Conservation (phyloP, 2,113 vertebrate genomes). For the Oriolus oriolus region DNA sequence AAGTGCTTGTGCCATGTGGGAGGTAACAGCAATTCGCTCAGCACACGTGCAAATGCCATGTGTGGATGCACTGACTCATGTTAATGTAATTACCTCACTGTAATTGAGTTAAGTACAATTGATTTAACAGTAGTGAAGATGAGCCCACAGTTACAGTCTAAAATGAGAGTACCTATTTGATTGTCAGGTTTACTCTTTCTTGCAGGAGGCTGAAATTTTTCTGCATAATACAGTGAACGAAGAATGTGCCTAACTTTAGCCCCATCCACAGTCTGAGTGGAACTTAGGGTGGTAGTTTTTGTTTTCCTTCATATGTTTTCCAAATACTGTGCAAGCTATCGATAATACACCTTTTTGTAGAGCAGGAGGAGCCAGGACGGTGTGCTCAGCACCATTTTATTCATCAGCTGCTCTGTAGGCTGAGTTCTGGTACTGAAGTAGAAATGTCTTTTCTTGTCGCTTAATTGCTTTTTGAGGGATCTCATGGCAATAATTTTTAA, state of each 20-base stretch:
- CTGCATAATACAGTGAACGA: neutral
- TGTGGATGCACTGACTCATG: conserved; percentile 65
- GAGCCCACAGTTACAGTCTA: conserved; percentile 33
- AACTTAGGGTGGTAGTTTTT: neutral
- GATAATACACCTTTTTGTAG: neutral
- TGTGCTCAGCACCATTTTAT: neutral
- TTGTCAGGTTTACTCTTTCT: neutral
- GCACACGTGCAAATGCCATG: conserved; percentile 58
- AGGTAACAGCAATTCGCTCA: conserved; percentile 26
- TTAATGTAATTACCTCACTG: conserved; percentile 61
- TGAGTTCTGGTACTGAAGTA: neutral
- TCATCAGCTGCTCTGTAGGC: neutral
- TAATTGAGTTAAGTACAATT: conserved; percentile 65
- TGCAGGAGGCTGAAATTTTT: neutral
- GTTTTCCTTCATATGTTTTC: neutral
- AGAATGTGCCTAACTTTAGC: neutral
- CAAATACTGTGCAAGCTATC: neutral
- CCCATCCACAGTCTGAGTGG: neutral
- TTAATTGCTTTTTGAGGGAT: neutral
- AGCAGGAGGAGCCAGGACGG: neutral
- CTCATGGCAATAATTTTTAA: neutral
- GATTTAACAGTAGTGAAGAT: conserved; percentile 59
- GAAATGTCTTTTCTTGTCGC: neutral
- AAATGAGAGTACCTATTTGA: neutral
- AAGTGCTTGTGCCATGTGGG: conserved; percentile 34